A percentile compares a stretch with the other conserved stretches of the same genome.
Evolutionary conservation across 2,797 vertebrate genomes (phyloP).

Genomic region (Cirrhinus molitorella): DNA sequence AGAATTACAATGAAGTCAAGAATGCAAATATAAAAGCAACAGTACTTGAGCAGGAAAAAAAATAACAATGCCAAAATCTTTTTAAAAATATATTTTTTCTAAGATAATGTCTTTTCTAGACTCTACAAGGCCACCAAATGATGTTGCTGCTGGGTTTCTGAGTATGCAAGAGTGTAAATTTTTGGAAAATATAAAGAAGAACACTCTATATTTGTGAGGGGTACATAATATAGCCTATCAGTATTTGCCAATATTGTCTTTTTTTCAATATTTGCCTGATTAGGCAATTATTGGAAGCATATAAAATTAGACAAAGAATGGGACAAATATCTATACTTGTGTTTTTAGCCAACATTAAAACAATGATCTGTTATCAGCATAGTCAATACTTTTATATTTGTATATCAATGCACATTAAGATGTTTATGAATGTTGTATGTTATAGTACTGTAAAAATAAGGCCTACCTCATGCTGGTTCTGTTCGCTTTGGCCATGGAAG

Average conservation of each 20-base stretch:
- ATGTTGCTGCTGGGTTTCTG: not conserved
- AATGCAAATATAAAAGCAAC: not conserved
- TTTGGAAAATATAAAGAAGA: not conserved
- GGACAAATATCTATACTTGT: not conserved
- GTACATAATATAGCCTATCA: not conserved
- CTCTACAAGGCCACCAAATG: not conserved
- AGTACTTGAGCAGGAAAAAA: not conserved
- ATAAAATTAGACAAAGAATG: not conserved
- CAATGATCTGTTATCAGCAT: not conserved
- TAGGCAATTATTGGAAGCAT: not conserved
- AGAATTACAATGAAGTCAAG: not conserved
- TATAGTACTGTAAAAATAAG: constrained; percentile 38
- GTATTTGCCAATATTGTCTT: not conserved
- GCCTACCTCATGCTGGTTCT: constrained; percentile 84
- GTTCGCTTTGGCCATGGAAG: constrained; percentile 89
- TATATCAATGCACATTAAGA: not conserved
- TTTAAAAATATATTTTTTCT: not conserved
- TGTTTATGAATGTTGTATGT: constrained; percentile 8
- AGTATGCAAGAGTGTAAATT: not conserved
- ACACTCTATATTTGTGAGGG: not conserved
- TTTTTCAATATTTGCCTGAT: not conserved
- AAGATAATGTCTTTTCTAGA: too few species aligned
- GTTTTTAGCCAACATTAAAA: not conserved
- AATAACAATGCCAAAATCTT: not conserved
- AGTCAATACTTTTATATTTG: not conserved